Base-by-base conservation (phyloP, 2,797 vertebrate species). In the Chiroxiphia lanceolata region DNA sequence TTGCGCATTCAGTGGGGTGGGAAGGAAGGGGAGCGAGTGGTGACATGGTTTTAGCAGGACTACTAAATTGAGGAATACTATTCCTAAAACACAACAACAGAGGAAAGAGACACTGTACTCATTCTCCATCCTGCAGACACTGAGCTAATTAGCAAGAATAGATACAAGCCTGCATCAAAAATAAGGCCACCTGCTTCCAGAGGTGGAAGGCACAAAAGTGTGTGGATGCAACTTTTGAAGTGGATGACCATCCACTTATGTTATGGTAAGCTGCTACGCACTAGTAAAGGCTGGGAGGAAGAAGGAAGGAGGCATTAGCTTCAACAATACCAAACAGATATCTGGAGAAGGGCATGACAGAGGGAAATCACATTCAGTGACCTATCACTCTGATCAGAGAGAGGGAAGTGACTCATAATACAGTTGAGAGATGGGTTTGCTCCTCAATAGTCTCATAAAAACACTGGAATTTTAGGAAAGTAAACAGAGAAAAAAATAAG, bases 231-330 rank as follows among this genome's bases (percentile, higher is more conserved):
- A 19, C 25, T 65, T 33, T 51, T 34, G 34, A 68, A 57, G 25
- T 50, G 60, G 56, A 34, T 23, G 16, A 60, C 16, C 2, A 1
- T 40, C 26, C 23, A 27, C 14, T 11, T 34, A 45, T 17, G 40
- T 8, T 23, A 8, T 42, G 15, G 20, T 42, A 44, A 61, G 47
- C 48, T 15, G 15, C 15, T 1, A 0, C 27, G 33, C 29, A 10
- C 31, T 51, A 5, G n/a, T 15, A 65, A 8, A 70, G 56, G 15
- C 8, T 16, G 50, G 9, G 40, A 81, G 16, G 11, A 26, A 45
- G 8, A 38, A 77, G 18, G 10, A 25, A 40, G 34, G 42, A 57
- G 50, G 2, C 33, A 50, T 42, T 53, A 59, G 27, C 21, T 18
- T 69, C 40, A 60, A 18, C 13, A 47, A 4, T 4, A 64, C 33